These are phyloP conservation scores for Steromphala cineraria DNA, from an alignment of 2,888 invertebrate species.

Conservation along the genomic window DNA sequence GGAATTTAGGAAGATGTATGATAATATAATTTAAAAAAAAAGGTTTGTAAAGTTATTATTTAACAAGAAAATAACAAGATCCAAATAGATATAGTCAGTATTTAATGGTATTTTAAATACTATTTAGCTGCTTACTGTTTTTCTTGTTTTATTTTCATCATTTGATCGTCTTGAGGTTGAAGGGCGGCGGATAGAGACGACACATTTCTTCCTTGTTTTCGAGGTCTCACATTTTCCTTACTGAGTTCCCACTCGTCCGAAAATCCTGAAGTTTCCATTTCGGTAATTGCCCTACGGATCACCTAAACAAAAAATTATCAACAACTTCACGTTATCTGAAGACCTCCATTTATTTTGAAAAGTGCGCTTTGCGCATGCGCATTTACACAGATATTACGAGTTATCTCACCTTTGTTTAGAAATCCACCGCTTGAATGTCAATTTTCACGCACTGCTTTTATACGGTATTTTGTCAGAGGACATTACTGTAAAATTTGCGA, in stretches of 20 bases:
- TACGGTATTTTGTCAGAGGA: too few species aligned
- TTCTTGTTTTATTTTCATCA: constrained; percentile 81
- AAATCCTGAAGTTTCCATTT: neutral
- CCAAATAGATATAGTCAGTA: too few species aligned
- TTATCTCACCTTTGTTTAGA: neutral
- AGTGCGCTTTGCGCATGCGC: constrained; percentile 29
- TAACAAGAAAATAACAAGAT: too few species aligned
- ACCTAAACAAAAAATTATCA: neutral
- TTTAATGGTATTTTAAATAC: too few species aligned
- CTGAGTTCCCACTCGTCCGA: constrained; percentile 76
- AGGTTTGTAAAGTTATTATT: too few species aligned
- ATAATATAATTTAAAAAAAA: too few species aligned
- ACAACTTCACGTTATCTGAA: neutral
- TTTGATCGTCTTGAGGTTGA: constrained; percentile 51
- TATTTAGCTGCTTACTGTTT: constrained; percentile 48
- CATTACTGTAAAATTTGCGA: too few species aligned
- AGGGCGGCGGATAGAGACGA: constrained; percentile 87
- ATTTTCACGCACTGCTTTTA: too few species aligned
- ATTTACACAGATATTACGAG: neutral
- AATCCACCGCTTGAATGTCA: too few species aligned
- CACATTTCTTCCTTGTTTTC: constrained; percentile 90
- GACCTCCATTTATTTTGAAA: constrained; percentile 10
- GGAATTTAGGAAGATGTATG: too few species aligned
- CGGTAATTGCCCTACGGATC: too few species aligned
- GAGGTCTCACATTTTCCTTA: constrained; percentile 96